A percentile compares a stretch with the other conserved stretches of the same genome.
Evolutionary conservation across 2,797 vertebrate species (phyloP).

Genomic region (Labeo calbasu): DNA sequence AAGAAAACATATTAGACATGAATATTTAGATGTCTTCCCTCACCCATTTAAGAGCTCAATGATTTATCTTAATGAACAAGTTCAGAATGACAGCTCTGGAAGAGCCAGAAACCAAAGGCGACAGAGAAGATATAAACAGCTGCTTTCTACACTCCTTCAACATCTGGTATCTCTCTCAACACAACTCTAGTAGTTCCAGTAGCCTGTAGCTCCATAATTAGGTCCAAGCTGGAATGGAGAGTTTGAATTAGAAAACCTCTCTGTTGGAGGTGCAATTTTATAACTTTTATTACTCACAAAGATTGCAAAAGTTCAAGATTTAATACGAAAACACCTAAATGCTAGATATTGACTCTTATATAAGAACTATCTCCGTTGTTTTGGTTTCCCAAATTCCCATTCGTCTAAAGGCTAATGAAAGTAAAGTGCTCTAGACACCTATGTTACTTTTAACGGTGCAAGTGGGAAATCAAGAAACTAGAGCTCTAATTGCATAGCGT

Average conservation of each 20-base stretch:
- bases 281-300: not conserved
- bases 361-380: slow-evolving; percentile 17
- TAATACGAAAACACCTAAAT: not conserved
- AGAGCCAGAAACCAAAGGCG: not conserved
- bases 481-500: slow-evolving; percentile 36
- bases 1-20: not conserved
- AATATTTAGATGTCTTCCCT: not conserved
- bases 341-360: not conserved
- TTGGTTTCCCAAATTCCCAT: slow-evolving; percentile 26
- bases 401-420: slow-evolving; percentile 51
- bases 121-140: not conserved
- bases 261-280: not conserved
- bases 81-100: not conserved
- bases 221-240: not conserved
- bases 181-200: not conserved
- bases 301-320: not conserved
- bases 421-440: slow-evolving; percentile 49
- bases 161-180: not conserved
- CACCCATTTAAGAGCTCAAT: not conserved
- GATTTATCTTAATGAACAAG: not conserved
- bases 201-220: slow-evolving; percentile 17
- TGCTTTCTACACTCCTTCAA: not conserved
- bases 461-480: slow-evolving; percentile 41
- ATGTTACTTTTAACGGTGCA: slow-evolving; percentile 31
- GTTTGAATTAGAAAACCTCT: not conserved